Evolutionary conservation across 2,888 invertebrate genomes (phyloP).

Genomic region (Nephrotoma flavescens): DNA sequence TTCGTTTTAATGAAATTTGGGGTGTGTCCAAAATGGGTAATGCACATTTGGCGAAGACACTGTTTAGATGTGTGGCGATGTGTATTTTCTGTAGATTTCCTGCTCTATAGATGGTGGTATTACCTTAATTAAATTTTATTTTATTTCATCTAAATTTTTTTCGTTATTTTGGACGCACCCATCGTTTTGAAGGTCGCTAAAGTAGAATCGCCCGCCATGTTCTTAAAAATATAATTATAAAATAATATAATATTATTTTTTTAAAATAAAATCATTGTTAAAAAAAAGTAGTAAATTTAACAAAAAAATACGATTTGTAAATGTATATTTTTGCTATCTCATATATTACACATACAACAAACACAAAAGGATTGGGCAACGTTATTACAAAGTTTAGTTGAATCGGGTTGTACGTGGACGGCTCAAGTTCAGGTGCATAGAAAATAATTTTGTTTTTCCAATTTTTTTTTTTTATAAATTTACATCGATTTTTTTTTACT

Average conservation of each 20-base stretch:
- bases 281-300: neutral
- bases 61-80: no score
- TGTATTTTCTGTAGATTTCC: no score
- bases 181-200: no score
- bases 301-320: neutral
- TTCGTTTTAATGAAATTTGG: no score
- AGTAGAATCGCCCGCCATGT: neutral
- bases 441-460: conserved; percentile 15
- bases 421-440: conserved; percentile 56
- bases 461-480: neutral
- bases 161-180: no score
- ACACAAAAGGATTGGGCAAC: conserved; percentile 67
- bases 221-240: neutral
- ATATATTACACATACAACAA: neutral
- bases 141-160: no score
- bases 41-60: no score
- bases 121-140: no score
- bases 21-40: no score
- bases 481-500: conserved; percentile 11
- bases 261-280: neutral
- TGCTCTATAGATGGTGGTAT: no score
- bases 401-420: conserved; percentile 70
- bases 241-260: neutral
- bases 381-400: conserved; percentile 72
- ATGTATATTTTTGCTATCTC: conserved; percentile 3